Evolutionary conservation across 2,797 vertebrate genomes (phyloP).

Genomic region (Thamnophis elegans): DNA sequence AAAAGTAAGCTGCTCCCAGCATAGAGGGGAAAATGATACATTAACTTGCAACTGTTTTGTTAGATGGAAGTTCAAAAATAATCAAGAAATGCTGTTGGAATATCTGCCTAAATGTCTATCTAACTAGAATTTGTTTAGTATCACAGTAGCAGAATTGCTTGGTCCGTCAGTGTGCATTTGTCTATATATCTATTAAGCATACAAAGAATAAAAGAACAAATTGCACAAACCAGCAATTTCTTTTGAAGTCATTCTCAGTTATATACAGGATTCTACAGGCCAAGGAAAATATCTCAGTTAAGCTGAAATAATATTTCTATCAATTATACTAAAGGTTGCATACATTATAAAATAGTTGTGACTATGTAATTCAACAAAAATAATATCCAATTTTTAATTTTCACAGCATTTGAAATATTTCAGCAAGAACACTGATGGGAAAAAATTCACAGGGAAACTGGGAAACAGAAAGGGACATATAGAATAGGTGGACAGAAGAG

Average conservation of each 20-base stretch:
- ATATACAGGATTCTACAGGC: not conserved
- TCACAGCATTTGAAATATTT: not conserved
- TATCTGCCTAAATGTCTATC: not conserved
- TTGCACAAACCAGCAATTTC: not conserved
- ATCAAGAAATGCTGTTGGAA: slow-evolving; percentile 2
- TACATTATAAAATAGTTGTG: not conserved
- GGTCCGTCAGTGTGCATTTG: not conserved
- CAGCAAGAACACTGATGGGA: not conserved
- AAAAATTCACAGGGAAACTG: not conserved
- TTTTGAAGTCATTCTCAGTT: not conserved
- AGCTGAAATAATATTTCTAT: not conserved
- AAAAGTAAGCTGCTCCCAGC: not conserved
- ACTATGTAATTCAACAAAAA: not conserved
- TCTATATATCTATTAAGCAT: not conserved
- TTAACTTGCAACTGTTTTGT: slow-evolving; percentile 5
- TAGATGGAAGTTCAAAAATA: not conserved
- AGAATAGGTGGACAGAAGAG: not conserved
- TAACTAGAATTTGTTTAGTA: not conserved
- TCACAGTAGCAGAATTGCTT: not conserved
- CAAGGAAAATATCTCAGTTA: not conserved
- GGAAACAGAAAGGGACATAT: not conserved
- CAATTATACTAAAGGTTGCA: not conserved
- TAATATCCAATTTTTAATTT: not conserved
- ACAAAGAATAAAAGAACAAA: not conserved
- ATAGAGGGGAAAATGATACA: not conserved